These are phyloP conservation scores for Diaphora mendica DNA, from an alignment of 2,888 invertebrate genomes.

Conservation along the genomic window DNA sequence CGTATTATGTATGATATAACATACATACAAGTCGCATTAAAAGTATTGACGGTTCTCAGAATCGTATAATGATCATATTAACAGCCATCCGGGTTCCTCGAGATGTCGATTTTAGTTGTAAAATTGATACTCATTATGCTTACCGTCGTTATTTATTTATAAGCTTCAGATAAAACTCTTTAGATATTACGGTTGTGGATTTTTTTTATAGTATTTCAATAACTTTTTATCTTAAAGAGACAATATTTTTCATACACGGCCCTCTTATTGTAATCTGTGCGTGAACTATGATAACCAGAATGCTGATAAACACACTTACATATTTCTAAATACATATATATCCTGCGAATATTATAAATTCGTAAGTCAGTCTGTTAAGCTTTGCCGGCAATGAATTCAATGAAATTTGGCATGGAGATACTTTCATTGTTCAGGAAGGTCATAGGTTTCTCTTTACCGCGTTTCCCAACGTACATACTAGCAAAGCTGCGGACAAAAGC, in stretches of 20 bases:
- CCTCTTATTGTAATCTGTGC: neutral
- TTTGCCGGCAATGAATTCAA: no score
- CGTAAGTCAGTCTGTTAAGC: no score
- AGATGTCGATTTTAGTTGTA: slow-evolving; percentile 28
- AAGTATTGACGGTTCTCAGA: slow-evolving; percentile 38
- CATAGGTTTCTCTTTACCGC: no score
- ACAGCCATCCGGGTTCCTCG: slow-evolving; percentile 25
- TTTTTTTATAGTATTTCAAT: neutral
- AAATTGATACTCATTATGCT: slow-evolving; percentile 27
- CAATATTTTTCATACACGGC: neutral
- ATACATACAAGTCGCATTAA: slow-evolving; percentile 1
- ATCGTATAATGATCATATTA: slow-evolving; percentile 26
- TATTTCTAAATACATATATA: no score
- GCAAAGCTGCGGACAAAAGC: no score
- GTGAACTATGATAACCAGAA: neutral
- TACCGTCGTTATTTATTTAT: slow-evolving; percentile 7
- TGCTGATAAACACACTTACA: neutral
- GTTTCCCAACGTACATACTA: no score
- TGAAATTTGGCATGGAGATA: no score
- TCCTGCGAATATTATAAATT: no score
- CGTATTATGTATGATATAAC: neutral
- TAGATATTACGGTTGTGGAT: neutral
- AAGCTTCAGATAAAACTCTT: slow-evolving; percentile 2
- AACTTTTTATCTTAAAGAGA: neutral
- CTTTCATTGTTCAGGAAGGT: no score